Evolutionary conservation across 1,140 invertebrate species (phyloP).

Genomic region (Drosophila lacteicornis): DNA sequence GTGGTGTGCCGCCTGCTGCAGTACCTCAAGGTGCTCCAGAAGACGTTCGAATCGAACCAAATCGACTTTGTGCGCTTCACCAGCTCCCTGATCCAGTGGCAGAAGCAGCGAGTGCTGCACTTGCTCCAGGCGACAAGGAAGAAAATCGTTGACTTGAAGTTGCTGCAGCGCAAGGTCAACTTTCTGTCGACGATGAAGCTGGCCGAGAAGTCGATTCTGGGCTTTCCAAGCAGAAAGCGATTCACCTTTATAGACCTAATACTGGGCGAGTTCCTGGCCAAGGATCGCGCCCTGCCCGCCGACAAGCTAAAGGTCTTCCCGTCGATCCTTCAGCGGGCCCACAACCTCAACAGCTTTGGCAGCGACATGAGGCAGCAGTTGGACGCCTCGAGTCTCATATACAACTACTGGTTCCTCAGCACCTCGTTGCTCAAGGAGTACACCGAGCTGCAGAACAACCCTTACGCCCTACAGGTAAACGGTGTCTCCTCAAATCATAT

Average conservation of each 20-base stretch:
- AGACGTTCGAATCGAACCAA: slow-evolving; percentile 68
- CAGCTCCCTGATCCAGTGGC: slow-evolving; percentile 59
- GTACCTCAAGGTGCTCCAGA: slow-evolving; percentile 55
- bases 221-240: slow-evolving; percentile 41
- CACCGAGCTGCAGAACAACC: slow-evolving; percentile 54
- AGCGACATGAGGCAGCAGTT: slow-evolving; percentile 37
- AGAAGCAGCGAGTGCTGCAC: slow-evolving; percentile 67
- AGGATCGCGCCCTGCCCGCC: slow-evolving; percentile 51
- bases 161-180: slow-evolving; percentile 58
- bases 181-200: slow-evolving; percentile 58
- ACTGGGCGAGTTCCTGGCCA: slow-evolving; percentile 55
- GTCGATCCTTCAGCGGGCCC: slow-evolving; percentile 41
- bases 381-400: slow-evolving; percentile 39
- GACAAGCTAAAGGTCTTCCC: slow-evolving; percentile 58
- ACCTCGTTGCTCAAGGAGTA: slow-evolving; percentile 54
- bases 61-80: slow-evolving; percentile 44
- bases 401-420: slow-evolving; percentile 41
- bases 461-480: slow-evolving; percentile 52
- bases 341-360: slow-evolving; percentile 43
- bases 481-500: accelerated
- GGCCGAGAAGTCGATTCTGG: slow-evolving; percentile 52
- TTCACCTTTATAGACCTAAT: slow-evolving; percentile 55
- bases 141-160: slow-evolving; percentile 85
- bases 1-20: slow-evolving; percentile 59
- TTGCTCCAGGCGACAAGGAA: slow-evolving; percentile 83